phyloP scores from a whole-genome alignment of 2,113 vertebrate genomes.

The Sapayoa aenigma region DNA sequence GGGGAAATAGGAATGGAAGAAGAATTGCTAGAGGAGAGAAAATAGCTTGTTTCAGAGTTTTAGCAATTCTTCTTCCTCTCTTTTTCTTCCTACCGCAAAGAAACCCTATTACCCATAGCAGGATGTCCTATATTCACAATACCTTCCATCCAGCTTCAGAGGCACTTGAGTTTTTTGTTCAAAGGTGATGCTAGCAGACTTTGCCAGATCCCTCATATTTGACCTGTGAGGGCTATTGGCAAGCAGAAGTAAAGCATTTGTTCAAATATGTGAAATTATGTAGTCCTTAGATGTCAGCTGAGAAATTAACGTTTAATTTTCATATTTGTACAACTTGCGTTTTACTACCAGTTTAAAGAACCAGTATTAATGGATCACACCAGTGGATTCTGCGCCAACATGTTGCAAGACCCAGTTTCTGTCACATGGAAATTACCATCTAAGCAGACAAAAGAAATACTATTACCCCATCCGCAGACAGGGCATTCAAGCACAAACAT shows the following conservation, averaged over 20 bases:
- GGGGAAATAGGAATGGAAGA: not conserved
- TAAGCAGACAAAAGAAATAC: conserved; percentile 23
- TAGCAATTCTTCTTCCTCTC: not conserved
- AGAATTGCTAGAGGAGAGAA: not conserved
- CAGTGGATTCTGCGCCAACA: not conserved
- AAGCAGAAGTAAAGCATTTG: not conserved
- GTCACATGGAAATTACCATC: not conserved
- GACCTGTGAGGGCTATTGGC: not conserved
- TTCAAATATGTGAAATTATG: not conserved
- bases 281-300: not conserved
- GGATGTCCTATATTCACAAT: not conserved
- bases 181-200: not conserved
- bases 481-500: not conserved
- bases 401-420: not conserved
- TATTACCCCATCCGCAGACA: not conserved
- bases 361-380: not conserved
- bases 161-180: not conserved
- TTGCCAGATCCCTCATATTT: not conserved
- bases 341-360: not conserved
- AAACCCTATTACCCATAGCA: not conserved
- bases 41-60: not conserved
- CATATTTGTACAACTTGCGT: not conserved
- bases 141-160: not conserved
- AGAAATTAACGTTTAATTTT: not conserved
- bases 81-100: not conserved